Evolutionary conservation across 2,888 invertebrate species (phyloP), one percentile per base, ranked within the genome.

Genomic region (Gortyna flavago): DNA sequence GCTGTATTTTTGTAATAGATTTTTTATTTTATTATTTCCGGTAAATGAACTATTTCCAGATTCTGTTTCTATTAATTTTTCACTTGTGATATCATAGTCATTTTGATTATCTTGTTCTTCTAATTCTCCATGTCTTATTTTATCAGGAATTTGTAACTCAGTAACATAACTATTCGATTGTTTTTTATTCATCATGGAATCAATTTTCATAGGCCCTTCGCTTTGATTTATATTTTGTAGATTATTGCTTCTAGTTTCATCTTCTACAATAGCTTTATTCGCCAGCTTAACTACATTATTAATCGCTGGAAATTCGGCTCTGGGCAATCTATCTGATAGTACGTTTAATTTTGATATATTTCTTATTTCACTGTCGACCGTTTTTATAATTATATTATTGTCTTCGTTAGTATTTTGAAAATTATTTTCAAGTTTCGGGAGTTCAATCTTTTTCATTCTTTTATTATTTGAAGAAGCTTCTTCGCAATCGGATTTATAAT

Each of bases 1-100:
- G 54, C 90, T 91, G 72, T 95, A 95, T 86, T 95, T 96, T 44
- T 93, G 86, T 75, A 95, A 89, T 68, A 96, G 90, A 81, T 90
- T 90, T 59, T 87, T 87, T 48, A 95, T 83, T 64, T 80, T 84
- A 77, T 83, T 88, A 65, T 78, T 68, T 75, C 76, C 66, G 25
- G 48, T 54, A n/a, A 8, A 11, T 71, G n/a, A 7, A 38, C 8
- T 35, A 29, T 44, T 54, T 54, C 3, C 38, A 61, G 54, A 61
- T 77, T 79, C 61, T 57, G 48, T 57, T 67, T 64, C 48, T 72
- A 9, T 48, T 29, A 54, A 61, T 8, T 72, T 67, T 66, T 16
- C n/a, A 72, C 13, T 25, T n/a, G 13, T 62, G 0, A 61, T 18
- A 29, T 57, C 67, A 44, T 8, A 41, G 1, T 38, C 16, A 35